Base-by-base conservation (phyloP, 2,888 invertebrate genomes). In the Xanthia icteritia region DNA sequence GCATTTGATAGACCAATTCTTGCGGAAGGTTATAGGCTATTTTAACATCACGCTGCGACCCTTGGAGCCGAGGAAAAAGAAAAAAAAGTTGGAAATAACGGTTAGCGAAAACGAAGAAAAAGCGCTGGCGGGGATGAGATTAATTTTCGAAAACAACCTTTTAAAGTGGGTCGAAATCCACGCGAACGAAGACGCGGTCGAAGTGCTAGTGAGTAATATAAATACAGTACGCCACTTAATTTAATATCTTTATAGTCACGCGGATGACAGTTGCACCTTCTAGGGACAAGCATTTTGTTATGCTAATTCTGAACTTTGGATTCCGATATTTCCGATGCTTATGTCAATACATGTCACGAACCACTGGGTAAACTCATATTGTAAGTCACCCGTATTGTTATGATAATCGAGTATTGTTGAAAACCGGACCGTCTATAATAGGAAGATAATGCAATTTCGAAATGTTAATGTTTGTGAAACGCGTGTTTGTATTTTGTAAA, bases 381-480 rank as follows among this genome's bases (percentile, higher is more conserved):
- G 85, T 82, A 83, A 83, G 82, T 82, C 85, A 83, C 82, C 86
- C 45, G 76, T 84, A 90, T 90, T 91, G 90, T 91, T 82, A 91
- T 91, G 89, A 77, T 91, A 91, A 91, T 91, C 81, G 71, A 77
- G 80, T 82, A 88, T 89, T 89, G 90, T 89, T 85, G 83, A 80
- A 78, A 88, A 82, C 68, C 81, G 78, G 84, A 83, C 74, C 65
- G 42, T 63, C 75, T 76, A 79, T 79, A 82, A 82, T 81, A 73
- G 71, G 73, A 82, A 79, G 77, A 88, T 82, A 81, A 83, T 84
- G 74, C 68, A 81, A 80, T 85, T 84, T 82, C 15, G 64, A 74
- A 80, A 84, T 81, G 79, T 77, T 87, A 83, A 86, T 82, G 72
- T 73, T 74, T 70, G 42, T 83, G 77, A 36, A 31, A 77, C 66